A percentile compares a stretch with the other conserved stretches of the same genome.
Evolutionary conservation across 2,797 vertebrate species (phyloP).

Genomic region (Toxotes lorentzi): DNA sequence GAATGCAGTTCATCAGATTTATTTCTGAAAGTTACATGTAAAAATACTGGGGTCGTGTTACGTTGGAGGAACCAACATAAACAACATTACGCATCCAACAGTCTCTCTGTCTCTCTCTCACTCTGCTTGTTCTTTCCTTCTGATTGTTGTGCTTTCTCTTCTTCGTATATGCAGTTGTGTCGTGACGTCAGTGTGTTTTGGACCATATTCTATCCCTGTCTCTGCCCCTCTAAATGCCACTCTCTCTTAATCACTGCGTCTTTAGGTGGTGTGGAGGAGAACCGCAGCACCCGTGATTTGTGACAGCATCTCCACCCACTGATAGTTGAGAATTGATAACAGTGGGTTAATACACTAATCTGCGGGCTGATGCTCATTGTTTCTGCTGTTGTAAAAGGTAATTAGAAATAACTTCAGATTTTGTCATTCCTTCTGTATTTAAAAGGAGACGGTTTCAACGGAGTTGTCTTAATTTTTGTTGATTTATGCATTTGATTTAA

Average conservation of each 20-base stretch:
- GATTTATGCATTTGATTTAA: not conserved
- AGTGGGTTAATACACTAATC: not conserved
- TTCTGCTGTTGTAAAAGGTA: not conserved
- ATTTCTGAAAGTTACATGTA: too few relatives aligned
- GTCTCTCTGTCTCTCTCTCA: not conserved
- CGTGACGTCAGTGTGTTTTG: not conserved
- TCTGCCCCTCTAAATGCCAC: not conserved
- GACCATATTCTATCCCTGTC: not conserved
- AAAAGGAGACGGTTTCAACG: not conserved
- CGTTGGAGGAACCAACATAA: not conserved
- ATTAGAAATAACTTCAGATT: not conserved
- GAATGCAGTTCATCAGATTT: not conserved
- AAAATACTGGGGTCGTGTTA: not conserved
- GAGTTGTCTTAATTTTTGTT: too few relatives aligned
- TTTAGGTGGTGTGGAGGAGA: not conserved
- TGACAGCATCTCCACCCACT: conserved; percentile 10
- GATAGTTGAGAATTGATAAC: not conserved
- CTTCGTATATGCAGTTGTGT: not conserved
- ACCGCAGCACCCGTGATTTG: not conserved
- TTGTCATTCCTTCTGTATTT: not conserved
- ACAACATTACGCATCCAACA: not conserved
- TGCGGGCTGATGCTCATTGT: not conserved
- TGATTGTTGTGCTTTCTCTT: conserved; percentile 21
- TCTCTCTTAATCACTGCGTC: not conserved
- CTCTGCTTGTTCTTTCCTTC: not conserved